These are phyloP conservation scores for Nomada goodeniana DNA, from an alignment of 2,888 invertebrate species.

Conservation along the genomic window DNA sequence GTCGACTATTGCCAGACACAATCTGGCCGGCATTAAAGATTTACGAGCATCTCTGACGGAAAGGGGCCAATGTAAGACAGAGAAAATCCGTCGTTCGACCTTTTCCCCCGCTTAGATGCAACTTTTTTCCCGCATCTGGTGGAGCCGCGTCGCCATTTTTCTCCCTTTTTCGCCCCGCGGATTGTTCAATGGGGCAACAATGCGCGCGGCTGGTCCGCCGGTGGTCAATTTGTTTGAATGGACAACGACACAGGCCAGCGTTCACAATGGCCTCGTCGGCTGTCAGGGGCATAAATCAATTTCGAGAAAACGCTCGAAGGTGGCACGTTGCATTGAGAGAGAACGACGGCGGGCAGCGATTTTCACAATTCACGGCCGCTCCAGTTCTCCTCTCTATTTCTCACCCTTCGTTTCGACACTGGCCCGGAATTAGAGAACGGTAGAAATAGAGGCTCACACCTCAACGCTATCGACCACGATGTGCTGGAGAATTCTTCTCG, in stretches of 20 bases:
- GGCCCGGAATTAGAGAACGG: background rate
- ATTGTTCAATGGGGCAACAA: constrained; percentile 77
- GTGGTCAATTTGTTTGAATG: constrained; percentile 80
- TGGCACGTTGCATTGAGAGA: constrained; percentile 53
- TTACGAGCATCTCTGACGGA: constrained; percentile 25
- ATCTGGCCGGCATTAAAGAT: constrained; percentile 7
- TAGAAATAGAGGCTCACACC: constrained; percentile 32
- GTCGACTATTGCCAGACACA: background rate
- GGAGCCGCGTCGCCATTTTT: constrained; percentile 63
- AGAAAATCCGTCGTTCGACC: constrained; percentile 6
- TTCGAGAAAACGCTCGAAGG: constrained; percentile 72
- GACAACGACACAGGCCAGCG: constrained; percentile 72
- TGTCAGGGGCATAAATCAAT: constrained; percentile 78
- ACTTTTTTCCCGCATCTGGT: constrained; percentile 68
- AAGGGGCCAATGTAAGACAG: constrained; percentile 18
- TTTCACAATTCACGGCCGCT: constrained; percentile 46
- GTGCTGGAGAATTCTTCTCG: background rate
- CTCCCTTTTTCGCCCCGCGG: constrained; percentile 71
- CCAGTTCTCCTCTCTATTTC: background rate
- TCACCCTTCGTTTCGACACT: background rate
- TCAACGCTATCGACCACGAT: constrained; percentile 14
- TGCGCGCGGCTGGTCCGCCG: constrained; percentile 69
- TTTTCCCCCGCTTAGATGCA: constrained; percentile 21
- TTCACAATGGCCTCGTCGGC: constrained; percentile 67
- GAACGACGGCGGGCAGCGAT: constrained; percentile 41